These are phyloP conservation scores for Cynoglossus semilaevis DNA, from an alignment of 2,113 vertebrate genomes.

Conservation along the genomic window DNA sequence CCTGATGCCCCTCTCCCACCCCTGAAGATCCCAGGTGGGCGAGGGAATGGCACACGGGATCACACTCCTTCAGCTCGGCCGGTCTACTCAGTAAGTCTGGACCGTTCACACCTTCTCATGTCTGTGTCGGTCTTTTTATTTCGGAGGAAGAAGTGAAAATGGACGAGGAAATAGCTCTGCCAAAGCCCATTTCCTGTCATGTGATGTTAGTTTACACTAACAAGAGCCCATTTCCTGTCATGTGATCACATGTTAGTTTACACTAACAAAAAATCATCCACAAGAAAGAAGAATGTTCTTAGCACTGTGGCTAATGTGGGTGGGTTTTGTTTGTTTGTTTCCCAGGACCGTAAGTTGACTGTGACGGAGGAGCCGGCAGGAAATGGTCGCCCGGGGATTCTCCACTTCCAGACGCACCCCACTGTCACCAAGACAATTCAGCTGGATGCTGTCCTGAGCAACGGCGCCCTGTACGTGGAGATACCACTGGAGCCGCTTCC, in stretches of 20 bases:
- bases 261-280: background rate
- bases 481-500: conserved; percentile 75
- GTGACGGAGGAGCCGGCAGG: conserved; percentile 78
- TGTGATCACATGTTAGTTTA: conserved; percentile 8
- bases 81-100: conserved; percentile 85
- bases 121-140: background rate
- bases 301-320: no score
- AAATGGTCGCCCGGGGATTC: conserved; percentile 74
- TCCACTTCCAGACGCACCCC: conserved; percentile 78
- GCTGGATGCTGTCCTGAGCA: conserved; percentile 77
- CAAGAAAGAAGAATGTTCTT: background rate
- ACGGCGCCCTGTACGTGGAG: conserved; percentile 76
- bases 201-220: conserved; percentile 1
- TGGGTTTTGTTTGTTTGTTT: background rate
- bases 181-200: conserved; percentile 17
- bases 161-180: no score
- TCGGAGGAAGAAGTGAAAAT: background rate
- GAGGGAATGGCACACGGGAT: conserved; percentile 99
- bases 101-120: background rate
- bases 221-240: conserved; percentile 37
- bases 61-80: conserved; percentile 95
- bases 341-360: conserved; percentile 78
- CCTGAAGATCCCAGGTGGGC: conserved; percentile 99
- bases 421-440: conserved; percentile 70
- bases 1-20: conserved; percentile 99